phyloP scores from a whole-genome alignment of 2,113 vertebrate genomes.

The Lampris megalopsis region DNA sequence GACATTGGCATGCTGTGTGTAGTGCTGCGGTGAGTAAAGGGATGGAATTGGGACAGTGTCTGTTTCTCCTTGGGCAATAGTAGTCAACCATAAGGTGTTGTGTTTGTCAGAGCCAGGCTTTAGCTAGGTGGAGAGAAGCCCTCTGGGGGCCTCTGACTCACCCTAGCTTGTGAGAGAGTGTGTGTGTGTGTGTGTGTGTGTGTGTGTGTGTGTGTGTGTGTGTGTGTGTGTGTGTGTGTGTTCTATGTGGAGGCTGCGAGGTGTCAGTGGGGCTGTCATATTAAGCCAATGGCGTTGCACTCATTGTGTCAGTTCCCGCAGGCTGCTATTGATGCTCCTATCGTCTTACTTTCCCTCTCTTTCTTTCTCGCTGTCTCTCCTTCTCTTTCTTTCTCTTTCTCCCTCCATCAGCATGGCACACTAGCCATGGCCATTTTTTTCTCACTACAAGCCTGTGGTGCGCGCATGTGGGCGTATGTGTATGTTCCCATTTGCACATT shows the following conservation, averaged over 20 bases:
- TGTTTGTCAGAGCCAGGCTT: conserved; percentile 74
- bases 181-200: not conserved
- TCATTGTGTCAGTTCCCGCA: conserved; percentile 74
- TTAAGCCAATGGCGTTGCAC: conserved; percentile 64
- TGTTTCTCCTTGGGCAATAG: conserved; percentile 62
- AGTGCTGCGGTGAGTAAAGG: not conserved
- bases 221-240: conserved; percentile 22
- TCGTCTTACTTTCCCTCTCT: conserved; percentile 40
- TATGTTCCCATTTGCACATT: conserved; percentile 39
- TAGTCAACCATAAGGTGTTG: conserved; percentile 75
- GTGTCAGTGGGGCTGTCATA: conserved; percentile 71
- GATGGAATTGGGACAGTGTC: conserved; percentile 38
- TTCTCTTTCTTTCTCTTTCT: not conserved
- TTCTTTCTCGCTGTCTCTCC: not conserved
- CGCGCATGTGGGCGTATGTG: conserved; percentile 10
- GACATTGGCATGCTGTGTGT: not conserved
- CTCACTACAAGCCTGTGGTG: conserved; percentile 47
- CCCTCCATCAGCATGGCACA: conserved; percentile 28
- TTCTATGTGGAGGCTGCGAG: conserved; percentile 57
- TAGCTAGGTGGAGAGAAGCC: conserved; percentile 73
- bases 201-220: conserved; percentile 21
- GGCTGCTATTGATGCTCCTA: conserved; percentile 72
- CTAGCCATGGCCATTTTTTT: conserved; percentile 49
- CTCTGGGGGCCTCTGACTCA: conserved; percentile 74
- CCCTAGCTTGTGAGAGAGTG: conserved; percentile 20